Percentiles rank a stretch among this genome's conserved stretches.
Evolutionary conservation across 2,888 invertebrate genomes (phyloP).

Genomic region (Agonopterix heracliana): DNA sequence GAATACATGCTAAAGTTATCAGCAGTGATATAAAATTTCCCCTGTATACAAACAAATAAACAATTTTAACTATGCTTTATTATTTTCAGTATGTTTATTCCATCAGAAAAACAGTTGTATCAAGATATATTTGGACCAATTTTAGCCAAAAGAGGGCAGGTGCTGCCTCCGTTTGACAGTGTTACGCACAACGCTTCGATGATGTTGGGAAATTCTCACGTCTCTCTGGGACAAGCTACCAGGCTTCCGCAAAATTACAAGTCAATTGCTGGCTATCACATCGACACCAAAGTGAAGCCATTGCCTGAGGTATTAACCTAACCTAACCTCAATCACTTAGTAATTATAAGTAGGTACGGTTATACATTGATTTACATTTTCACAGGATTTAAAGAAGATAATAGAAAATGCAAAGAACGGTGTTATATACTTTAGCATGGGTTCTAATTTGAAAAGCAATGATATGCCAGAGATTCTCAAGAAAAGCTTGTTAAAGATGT

Average conservation of each 20-base stretch:
- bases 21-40: too few species aligned
- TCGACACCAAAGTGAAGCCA: constrained; percentile 32
- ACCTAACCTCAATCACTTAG: neutral
- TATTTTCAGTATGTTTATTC: constrained; percentile 12
- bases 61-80: neutral
- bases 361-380: neutral
- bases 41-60: too few species aligned
- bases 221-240: constrained; percentile 28
- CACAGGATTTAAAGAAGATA: constrained; percentile 36
- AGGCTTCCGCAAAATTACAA: constrained; percentile 43
- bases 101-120: constrained; percentile 14
- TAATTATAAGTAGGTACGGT: too few species aligned
- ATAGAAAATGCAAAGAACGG: constrained; percentile 44
- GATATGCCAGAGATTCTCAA: constrained; percentile 31
- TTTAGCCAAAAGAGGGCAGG: constrained; percentile 28
- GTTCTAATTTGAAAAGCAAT: constrained; percentile 42
- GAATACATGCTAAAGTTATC: too few species aligned
- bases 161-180: constrained; percentile 29
- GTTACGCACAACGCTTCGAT: constrained; percentile 41
- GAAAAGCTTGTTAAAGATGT: constrained; percentile 31
- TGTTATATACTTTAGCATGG: constrained; percentile 54
- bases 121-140: constrained; percentile 22
- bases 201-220: constrained; percentile 43
- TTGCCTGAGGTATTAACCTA: constrained; percentile 39
- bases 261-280: constrained; percentile 46